Percentiles rank a stretch among this genome's conserved stretches.
These are phyloP conservation scores for Exaiptasia diaphana DNA, from an alignment of 64 coral and sea anemone species.

Conservation along the genomic window DNA sequence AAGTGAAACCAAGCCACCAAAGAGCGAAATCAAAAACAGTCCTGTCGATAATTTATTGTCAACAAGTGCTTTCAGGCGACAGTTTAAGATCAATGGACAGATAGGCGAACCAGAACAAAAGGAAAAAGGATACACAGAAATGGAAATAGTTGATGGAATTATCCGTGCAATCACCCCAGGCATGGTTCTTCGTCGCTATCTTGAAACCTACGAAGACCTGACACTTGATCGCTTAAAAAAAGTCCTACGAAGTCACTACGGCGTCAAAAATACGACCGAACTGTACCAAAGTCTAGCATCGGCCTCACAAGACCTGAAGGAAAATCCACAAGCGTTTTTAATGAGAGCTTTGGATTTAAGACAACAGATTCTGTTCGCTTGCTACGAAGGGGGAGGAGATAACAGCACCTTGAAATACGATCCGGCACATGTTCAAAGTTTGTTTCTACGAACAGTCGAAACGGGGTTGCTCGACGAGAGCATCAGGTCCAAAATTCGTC, in stretches of 20 bases:
- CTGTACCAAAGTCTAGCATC: slow-evolving; percentile 27
- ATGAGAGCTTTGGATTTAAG: slow-evolving; percentile 53
- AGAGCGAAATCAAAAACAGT: not conserved
- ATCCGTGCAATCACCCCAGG: slow-evolving; percentile 42
- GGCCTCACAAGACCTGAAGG: not conserved
- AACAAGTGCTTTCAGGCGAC: slow-evolving; percentile 27
- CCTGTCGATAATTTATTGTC: slow-evolving; percentile 19
- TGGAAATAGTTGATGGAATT: slow-evolving; percentile 50
- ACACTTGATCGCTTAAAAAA: slow-evolving; percentile 27
- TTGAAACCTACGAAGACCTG: slow-evolving; percentile 25
- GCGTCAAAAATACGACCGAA: slow-evolving; percentile 41
- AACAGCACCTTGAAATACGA: slow-evolving; percentile 43
- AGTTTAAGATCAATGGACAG: slow-evolving; percentile 50
- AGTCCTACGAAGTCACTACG: slow-evolving; percentile 21
- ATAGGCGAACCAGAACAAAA: slow-evolving; percentile 38
- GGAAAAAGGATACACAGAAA: slow-evolving; percentile 35
- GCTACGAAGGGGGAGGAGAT: not conserved
- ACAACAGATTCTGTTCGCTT: slow-evolving; percentile 40
- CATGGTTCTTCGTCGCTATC: slow-evolving; percentile 24
- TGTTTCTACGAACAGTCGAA: slow-evolving; percentile 53
- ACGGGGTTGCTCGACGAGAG: slow-evolving; percentile 59
- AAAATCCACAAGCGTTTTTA: slow-evolving; percentile 46
- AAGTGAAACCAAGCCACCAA: not conserved
- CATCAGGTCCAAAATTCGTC: slow-evolving; percentile 48
- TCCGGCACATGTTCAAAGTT: slow-evolving; percentile 3